Conservation (phyloP, 92 coral and sea anemone species). For the Zoanthus sansibaricus region DNA sequence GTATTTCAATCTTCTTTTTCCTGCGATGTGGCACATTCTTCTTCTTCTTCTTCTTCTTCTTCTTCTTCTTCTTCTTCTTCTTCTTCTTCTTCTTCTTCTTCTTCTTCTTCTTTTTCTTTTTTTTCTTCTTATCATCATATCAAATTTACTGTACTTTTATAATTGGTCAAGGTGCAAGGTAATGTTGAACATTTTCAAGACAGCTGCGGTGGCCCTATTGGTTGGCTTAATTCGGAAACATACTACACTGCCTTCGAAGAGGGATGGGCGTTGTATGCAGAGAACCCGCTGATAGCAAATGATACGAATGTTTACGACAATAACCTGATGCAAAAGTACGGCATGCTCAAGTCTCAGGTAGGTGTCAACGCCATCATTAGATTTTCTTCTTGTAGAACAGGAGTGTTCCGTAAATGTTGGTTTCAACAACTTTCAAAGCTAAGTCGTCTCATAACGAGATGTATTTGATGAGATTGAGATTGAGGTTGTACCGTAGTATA, state of each 20-base stretch:
- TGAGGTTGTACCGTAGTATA: too few species aligned
- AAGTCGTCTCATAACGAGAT: too few species aligned
- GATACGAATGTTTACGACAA: slow-evolving; percentile 84
- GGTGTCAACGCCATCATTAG: not conserved
- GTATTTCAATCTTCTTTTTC: not conserved
- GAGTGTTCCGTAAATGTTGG: too few species aligned
- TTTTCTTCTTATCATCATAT: not conserved
- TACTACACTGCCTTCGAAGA: slow-evolving; percentile 97
- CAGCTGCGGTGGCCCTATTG: slow-evolving; percentile 84
- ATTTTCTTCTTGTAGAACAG: too few species aligned
- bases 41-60: not conserved
- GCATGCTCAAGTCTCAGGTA: slow-evolving; percentile 89
- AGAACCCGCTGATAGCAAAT: slow-evolving; percentile 89
- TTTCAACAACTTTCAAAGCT: too few species aligned
- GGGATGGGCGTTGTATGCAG: slow-evolving; percentile 98
- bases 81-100: not conserved
- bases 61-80: not conserved
- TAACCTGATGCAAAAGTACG: slow-evolving; percentile 92
- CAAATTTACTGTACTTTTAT: too few species aligned
- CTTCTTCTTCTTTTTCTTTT: not conserved
- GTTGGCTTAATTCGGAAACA: slow-evolving; percentile 81
- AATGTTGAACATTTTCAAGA: slow-evolving; percentile 89
- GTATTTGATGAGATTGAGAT: too few species aligned
- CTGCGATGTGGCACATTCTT: not conserved
- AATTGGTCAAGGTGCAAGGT: slow-evolving; percentile 67